Evolutionary conservation across 2,113 vertebrate species (phyloP), one percentile per base, ranked within the genome.

Genomic region (Ammodramus savannarum): DNA sequence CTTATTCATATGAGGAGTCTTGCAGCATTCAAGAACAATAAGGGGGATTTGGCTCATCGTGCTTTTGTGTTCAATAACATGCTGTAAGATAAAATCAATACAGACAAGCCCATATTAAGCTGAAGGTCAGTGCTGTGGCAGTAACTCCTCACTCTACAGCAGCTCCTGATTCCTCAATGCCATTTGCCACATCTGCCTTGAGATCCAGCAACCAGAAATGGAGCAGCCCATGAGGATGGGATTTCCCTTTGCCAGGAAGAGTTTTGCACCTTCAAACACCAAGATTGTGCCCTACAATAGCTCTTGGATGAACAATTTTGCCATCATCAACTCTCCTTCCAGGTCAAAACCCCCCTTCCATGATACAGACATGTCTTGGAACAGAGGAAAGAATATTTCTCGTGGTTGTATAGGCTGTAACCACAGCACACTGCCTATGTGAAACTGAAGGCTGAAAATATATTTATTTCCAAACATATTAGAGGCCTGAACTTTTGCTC

Each of bases 81-180:
- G 46, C 67, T 89, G 78, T 89, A 95, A 87, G 46, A 95, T 85
- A 34, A 94, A 94, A 96, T 92, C 91, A 63, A 89, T 87, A 44
- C 52, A 93, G 93, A 93, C 95, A 95, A 77, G 61, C 0, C 12
- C 78, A 87, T 49, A 85, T 91, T 85, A 87, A 95, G 79, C 80
- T 87, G 93, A 95, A 95, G 95, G 95, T 95, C 95, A 85, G 62
- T 90, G 54, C 34, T 13, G 6, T 22, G 77, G 87, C 89, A 91
- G 38, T 16, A 78, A 65, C 88, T 77, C 80, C 85, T 77, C 14
- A 5, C 31, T 36, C 31, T 16, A 54, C 90, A 81, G 1, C 82
- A 90, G 51, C 79, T 79, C 71, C 82, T n/a, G 58, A 58, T 20
- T 76, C 22, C 13, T n/a, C 17, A 34, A 20, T 7, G 44, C 9